phyloP scores from a whole-genome alignment of 2,113 vertebrate genomes.

The Vulpes vulpes region DNA sequence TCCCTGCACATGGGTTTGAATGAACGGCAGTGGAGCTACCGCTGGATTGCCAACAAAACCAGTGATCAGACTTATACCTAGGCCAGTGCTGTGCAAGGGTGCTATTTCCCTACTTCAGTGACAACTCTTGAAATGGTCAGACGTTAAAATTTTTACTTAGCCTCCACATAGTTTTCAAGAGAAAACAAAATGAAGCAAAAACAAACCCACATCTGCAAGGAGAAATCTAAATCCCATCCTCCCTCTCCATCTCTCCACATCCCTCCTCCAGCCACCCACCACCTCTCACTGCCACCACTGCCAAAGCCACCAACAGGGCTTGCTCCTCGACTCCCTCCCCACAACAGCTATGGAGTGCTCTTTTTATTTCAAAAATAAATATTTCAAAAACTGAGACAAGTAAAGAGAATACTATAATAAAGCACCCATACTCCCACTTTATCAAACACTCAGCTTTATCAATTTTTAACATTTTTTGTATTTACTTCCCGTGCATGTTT shows the following conservation, averaged over 20 bases:
- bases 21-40: not conserved
- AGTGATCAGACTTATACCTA: not conserved
- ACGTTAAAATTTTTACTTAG: not conserved
- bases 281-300: not conserved
- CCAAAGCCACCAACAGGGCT: not conserved
- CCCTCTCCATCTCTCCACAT: not conserved
- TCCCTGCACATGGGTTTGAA: not conserved
- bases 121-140: not conserved
- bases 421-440: not conserved
- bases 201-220: not conserved
- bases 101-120: not conserved
- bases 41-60: not conserved
- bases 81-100: not conserved
- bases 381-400: slow-evolving; percentile 47
- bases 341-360: not conserved
- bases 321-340: not conserved
- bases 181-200: not conserved
- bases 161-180: not conserved
- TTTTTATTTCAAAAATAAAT: slow-evolving; percentile 5
- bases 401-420: slow-evolving; percentile 43
- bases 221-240: not conserved
- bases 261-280: no score
- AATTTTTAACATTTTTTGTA: slow-evolving; percentile 61
- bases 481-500: slow-evolving; percentile 46
- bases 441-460: slow-evolving; percentile 66